Conservation (phyloP, 2,888 invertebrate species). For the Tholera decimalis region DNA sequence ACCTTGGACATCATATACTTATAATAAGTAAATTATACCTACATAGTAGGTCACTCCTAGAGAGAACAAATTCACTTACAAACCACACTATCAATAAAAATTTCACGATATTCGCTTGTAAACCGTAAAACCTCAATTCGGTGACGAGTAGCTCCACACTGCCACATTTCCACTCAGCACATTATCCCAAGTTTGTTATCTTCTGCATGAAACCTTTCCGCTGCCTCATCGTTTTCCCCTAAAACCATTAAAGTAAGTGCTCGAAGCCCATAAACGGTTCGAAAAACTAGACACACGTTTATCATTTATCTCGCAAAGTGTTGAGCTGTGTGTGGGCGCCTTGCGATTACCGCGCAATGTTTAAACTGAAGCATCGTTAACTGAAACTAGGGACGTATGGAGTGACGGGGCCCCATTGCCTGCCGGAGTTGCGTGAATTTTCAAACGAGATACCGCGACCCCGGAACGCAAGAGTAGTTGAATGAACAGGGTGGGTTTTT, state of each 20-base stretch:
- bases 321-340: conserved; percentile 53
- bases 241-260: conserved; percentile 69
- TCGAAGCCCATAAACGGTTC: conserved; percentile 62
- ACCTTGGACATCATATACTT: background rate
- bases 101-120: conserved; percentile 41
- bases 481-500: too few species aligned
- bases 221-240: conserved; percentile 65
- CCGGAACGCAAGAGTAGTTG: too few species aligned
- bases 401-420: too few species aligned
- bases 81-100: conserved; percentile 38
- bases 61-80: conserved; percentile 43
- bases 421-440: too few species aligned
- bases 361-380: conserved; percentile 54
- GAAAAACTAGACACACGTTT: conserved; percentile 65
- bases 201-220: conserved; percentile 48
- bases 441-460: too few species aligned
- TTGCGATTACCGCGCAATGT: conserved; percentile 53
- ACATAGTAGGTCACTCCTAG: conserved; percentile 1
- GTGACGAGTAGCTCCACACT: conserved; percentile 37
- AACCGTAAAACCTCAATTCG: conserved; percentile 53
- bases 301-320: conserved; percentile 69
- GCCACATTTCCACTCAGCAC: conserved; percentile 34
- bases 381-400: conserved; percentile 63
- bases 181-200: conserved; percentile 59
- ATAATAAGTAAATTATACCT: background rate